Percentiles rank a stretch among this genome's conserved stretches.
phyloP scores from a whole-genome alignment of 2,113 vertebrate genomes.

The Etia nguti region DNA sequence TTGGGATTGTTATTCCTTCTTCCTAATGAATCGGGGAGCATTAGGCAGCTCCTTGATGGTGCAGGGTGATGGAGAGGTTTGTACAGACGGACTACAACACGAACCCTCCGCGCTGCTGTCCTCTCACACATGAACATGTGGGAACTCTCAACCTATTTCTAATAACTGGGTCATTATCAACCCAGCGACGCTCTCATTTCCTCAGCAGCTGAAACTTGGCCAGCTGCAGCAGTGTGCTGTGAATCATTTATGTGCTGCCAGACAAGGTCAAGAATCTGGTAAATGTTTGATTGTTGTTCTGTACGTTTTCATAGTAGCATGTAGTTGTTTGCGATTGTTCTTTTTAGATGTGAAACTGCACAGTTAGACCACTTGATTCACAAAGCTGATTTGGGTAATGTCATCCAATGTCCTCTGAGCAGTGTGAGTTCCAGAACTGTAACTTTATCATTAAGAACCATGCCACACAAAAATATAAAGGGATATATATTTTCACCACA shows the following conservation, averaged over 20 bases:
- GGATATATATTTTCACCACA: neutral
- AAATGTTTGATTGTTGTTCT: neutral
- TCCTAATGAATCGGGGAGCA: neutral
- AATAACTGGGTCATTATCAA: conserved; percentile 51
- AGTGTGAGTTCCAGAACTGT: neutral
- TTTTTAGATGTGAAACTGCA: neutral
- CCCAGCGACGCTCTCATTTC: conserved; percentile 7
- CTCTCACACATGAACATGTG: neutral
- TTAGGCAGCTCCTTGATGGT: neutral
- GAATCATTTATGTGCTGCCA: neutral
- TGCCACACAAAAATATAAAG: neutral
- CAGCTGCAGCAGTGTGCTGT: neutral
- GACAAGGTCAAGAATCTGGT: neutral
- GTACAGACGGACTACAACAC: neutral
- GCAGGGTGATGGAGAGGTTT: neutral
- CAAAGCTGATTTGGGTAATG: neutral
- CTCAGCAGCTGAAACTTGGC: neutral
- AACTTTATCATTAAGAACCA: neutral
- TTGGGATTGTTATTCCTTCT: neutral
- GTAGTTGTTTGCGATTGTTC: neutral
- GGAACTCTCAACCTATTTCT: conserved; percentile 3
- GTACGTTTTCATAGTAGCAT: neutral
- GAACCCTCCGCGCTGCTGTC: neutral
- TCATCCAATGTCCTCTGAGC: neutral
- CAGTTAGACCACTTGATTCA: neutral